Evolutionary conservation across 1,140 invertebrate genomes (phyloP).

Genomic region (Caerostris extrusa): DNA sequence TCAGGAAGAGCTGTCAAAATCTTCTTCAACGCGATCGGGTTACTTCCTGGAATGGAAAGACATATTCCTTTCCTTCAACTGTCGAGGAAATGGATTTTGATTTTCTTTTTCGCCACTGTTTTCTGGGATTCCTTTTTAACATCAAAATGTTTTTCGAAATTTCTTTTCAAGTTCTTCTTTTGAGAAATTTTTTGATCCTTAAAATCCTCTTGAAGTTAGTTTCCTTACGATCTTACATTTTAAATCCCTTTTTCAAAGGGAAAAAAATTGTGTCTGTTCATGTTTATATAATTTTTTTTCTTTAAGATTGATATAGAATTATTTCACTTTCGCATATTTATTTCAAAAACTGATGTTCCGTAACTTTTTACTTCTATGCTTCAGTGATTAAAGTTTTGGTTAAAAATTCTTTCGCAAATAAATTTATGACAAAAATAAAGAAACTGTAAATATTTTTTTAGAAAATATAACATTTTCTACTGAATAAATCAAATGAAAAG

Average conservation of each 20-base stretch:
- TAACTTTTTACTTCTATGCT: too few relatives aligned
- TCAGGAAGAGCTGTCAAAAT: slow-evolving; percentile 20
- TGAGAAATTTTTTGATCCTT: background rate
- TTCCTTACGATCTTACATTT: background rate
- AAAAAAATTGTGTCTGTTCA: too few relatives aligned
- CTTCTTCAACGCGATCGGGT: background rate
- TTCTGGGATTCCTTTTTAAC: background rate
- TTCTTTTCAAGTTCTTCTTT: background rate
- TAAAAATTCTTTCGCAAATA: too few relatives aligned
- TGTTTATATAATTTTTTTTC: too few relatives aligned
- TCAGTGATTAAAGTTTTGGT: too few relatives aligned
- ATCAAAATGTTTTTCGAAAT: background rate
- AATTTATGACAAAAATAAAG: too few relatives aligned
- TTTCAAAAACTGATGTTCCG: too few relatives aligned
- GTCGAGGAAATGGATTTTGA: slow-evolving; percentile 12
- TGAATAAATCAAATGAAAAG: too few relatives aligned
- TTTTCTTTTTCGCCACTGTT: background rate
- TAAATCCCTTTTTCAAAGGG: background rate
- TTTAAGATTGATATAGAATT: too few relatives aligned
- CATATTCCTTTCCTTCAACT: slow-evolving; percentile 12
- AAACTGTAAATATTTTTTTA: too few relatives aligned
- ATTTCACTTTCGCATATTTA: too few relatives aligned
- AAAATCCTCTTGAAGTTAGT: background rate
- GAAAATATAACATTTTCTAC: too few relatives aligned
- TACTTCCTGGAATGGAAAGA: background rate